Base-by-base conservation (phyloP, 2,797 vertebrate species). In the Cryptoblepharus egeriae region DNA sequence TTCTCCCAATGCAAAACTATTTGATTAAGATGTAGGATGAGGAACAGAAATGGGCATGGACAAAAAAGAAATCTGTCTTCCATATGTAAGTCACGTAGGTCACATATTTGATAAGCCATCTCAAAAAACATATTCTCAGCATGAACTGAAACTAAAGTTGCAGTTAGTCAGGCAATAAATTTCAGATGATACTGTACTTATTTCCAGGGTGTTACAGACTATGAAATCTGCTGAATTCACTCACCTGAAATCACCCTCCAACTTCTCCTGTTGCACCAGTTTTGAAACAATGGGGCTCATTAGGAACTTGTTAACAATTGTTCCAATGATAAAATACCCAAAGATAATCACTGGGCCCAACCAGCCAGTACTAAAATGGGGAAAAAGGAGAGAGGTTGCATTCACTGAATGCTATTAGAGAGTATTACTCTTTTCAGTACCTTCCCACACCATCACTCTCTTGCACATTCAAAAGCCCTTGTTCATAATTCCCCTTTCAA, bases 171-270 rank as follows among this genome's bases (percentile, higher is more conserved):
- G 45, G 4, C 45, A 16, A 5, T 35, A 18, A 1, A 39, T 64
- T 30, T 55, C 11, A 28, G 24, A 28, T 16, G 22, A 58, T 37
- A 42, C 39, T 42, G 39, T 42, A 45, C 9, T 35, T 57, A 42
- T 75, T 60, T 63, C 18, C 37, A 28, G 20, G 15, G 30, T 26
- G 10, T 65, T 52, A 39, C 22, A 5, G 20, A 9, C 15, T 69
- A 52, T 52, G 26, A 57, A 85, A 0, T 2, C 32, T 75, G 11
- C 49, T 55, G 13, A 1, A 67, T 74, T 37, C 4, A 92, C 91
- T 94, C 72, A 99, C 99, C 99, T 98, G 93, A 99, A 99, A 92
- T 99, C 97, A 26, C 99, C 99, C 77, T 99, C 99, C 87, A 99
- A 95, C 89, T 98, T 99, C 90, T 99, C 99, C 90, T 99, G 99